Evolutionary conservation across 1,140 invertebrate genomes (phyloP).

Genomic region (Drosophila equinoxialis): DNA sequence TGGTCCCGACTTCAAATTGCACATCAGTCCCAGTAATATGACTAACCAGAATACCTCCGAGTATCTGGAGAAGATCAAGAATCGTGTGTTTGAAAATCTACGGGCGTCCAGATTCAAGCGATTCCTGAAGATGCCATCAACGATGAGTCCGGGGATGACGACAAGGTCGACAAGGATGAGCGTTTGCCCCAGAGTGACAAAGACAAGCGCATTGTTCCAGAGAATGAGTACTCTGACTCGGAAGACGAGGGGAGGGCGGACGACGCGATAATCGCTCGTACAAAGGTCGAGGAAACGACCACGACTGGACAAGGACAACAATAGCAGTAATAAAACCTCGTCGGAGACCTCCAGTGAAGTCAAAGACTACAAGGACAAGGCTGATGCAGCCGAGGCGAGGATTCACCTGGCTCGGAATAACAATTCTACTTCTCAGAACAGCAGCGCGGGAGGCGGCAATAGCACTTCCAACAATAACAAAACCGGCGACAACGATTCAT

Average conservation of each 20-base stretch:
- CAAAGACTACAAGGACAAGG: constrained; percentile 84
- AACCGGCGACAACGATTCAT: constrained; percentile 50
- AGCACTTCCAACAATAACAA: constrained; percentile 49
- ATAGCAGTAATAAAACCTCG: constrained; percentile 81
- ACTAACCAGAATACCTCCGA: constrained; percentile 99
- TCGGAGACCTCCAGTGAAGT: constrained; percentile 85
- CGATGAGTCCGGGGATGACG: constrained; percentile 94
- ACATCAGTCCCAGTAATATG: constrained; percentile 99
- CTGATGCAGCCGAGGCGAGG: constrained; percentile 69
- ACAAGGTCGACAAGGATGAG: constrained; percentile 95
- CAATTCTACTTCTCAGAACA: constrained; percentile 30
- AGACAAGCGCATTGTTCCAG: constrained; percentile 97
- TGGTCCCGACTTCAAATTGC: constrained; percentile 99
- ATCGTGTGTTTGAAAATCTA: constrained; percentile 97
- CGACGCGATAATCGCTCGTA: constrained; percentile 92
- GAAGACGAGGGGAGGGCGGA: constrained; percentile 93
- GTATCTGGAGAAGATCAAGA: constrained; percentile 99
- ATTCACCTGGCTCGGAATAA: constrained; percentile 60
- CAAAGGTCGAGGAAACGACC: constrained; percentile 90
- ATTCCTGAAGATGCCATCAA: constrained; percentile 96
- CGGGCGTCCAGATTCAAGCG: constrained; percentile 97
- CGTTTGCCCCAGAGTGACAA: constrained; percentile 93
- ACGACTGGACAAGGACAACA: constrained; percentile 88
- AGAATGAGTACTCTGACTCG: constrained; percentile 98
- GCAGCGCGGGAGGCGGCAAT: constrained; percentile 39